A percentile compares a stretch with the other conserved stretches of the same genome.
These are phyloP conservation scores for Listronotus bonariensis DNA, from an alignment of 1,140 invertebrate genomes.

Conservation along the genomic window DNA sequence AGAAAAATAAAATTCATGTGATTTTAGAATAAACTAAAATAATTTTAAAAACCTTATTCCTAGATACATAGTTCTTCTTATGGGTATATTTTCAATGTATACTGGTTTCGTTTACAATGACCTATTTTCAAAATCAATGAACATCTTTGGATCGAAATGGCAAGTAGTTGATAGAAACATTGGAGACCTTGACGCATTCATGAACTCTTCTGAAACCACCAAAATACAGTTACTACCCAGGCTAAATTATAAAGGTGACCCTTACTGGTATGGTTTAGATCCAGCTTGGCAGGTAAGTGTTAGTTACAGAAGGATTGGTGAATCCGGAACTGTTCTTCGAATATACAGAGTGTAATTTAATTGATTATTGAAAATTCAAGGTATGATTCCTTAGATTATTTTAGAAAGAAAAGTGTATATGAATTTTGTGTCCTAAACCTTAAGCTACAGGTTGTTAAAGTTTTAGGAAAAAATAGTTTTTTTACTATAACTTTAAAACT, in stretches of 20 bases:
- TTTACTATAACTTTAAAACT: too few species aligned
- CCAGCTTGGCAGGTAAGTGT: slow-evolving; percentile 82
- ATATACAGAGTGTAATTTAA: too few species aligned
- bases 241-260: slow-evolving; percentile 52
- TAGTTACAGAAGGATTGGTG: too few species aligned
- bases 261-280: slow-evolving; percentile 90
- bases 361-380: too few species aligned
- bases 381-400: too few species aligned
- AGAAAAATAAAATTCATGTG: too few species aligned
- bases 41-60: not conserved
- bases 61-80: slow-evolving; percentile 93
- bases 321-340: too few species aligned
- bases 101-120: slow-evolving; percentile 98
- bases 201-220: slow-evolving; percentile 39
- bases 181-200: not conserved
- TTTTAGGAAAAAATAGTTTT: too few species aligned
- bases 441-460: too few species aligned
- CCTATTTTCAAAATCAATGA: slow-evolving; percentile 93
- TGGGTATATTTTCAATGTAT: slow-evolving; percentile 97
- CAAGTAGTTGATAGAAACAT: slow-evolving; percentile 53
- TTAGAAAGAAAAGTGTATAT: too few species aligned
- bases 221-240: slow-evolving; percentile 11
- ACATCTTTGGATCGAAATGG: slow-evolving; percentile 76
- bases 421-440: too few species aligned
- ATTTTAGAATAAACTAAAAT: too few species aligned